phyloP scores from a whole-genome alignment of 2,888 invertebrate species.

The Eristalis tenax region DNA sequence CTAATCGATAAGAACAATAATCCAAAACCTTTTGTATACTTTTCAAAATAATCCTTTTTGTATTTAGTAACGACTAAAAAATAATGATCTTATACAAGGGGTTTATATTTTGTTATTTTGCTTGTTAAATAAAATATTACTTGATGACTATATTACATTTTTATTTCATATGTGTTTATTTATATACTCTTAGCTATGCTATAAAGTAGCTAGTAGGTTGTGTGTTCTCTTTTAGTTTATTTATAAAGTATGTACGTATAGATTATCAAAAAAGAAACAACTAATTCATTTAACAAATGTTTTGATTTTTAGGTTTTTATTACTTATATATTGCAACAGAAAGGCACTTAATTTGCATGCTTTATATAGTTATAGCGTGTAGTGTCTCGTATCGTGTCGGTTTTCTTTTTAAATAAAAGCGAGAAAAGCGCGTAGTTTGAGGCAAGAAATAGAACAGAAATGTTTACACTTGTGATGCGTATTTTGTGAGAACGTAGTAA shows the following conservation, averaged over 20 bases:
- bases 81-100: slow-evolving; percentile 54
- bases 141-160: slow-evolving; percentile 67
- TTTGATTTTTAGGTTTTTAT: slow-evolving; percentile 49
- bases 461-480: slow-evolving; percentile 47
- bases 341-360: slow-evolving; percentile 61
- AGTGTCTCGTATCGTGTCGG: background rate
- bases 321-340: slow-evolving; percentile 68
- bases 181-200: slow-evolving; percentile 33
- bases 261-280: slow-evolving; percentile 25
- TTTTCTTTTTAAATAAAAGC: slow-evolving; percentile 10
- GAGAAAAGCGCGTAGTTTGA: background rate
- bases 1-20: too few relatives aligned
- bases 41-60: slow-evolving; percentile 60
- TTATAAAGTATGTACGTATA: background rate
- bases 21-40: slow-evolving; percentile 12
- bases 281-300: slow-evolving; percentile 36
- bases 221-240: slow-evolving; percentile 15
- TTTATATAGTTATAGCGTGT: slow-evolving; percentile 10
- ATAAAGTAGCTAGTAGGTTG: slow-evolving; percentile 46
- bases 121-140: slow-evolving; percentile 61
- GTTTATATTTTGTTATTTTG: slow-evolving; percentile 51
- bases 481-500: slow-evolving; percentile 25
- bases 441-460: background rate
- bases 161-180: slow-evolving; percentile 29
- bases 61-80: slow-evolving; percentile 58